Percentiles rank a stretch among this genome's conserved stretches.
Conservation (phyloP, 2,797 vertebrate genomes). For the Sebastes vulpes region DNA sequence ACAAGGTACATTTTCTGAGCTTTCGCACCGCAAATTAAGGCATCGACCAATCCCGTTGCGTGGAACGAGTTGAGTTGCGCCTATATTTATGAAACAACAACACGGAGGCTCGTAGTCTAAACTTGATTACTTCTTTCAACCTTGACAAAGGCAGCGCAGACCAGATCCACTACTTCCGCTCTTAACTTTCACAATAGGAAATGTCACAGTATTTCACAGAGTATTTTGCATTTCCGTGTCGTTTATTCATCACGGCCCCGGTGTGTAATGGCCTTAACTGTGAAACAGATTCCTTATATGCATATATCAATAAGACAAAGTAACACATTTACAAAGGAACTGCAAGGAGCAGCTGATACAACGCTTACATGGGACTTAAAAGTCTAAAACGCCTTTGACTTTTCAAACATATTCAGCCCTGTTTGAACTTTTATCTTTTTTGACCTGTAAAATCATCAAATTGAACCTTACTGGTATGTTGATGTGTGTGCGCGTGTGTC, state of each 20-base stretch:
- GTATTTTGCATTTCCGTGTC: no score
- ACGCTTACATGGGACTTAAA: not conserved
- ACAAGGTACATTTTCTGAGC: fast-evolving
- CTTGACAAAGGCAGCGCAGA: no score
- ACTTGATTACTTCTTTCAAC: no score
- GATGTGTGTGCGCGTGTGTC: not conserved
- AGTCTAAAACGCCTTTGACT: not conserved
- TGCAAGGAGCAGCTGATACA: not conserved
- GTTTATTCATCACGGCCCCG: no score
- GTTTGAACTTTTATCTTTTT: not conserved
- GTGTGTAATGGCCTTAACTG: not conserved
- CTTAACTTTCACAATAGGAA: no score
- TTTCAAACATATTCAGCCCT: not conserved
- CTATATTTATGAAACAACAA: no score
- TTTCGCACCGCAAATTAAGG: no score
- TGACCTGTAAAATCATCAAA: not conserved
- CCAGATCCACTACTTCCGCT: no score
- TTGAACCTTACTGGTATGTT: not conserved
- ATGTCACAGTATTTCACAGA: no score
- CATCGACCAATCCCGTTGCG: no score
- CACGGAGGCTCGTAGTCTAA: no score
- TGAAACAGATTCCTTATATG: not conserved
- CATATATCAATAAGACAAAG: not conserved
- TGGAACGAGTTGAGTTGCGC: no score
- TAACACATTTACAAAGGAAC: not conserved